Conservation (phyloP, 2,113 vertebrate genomes). For the Synchiropus splendidus region DNA sequence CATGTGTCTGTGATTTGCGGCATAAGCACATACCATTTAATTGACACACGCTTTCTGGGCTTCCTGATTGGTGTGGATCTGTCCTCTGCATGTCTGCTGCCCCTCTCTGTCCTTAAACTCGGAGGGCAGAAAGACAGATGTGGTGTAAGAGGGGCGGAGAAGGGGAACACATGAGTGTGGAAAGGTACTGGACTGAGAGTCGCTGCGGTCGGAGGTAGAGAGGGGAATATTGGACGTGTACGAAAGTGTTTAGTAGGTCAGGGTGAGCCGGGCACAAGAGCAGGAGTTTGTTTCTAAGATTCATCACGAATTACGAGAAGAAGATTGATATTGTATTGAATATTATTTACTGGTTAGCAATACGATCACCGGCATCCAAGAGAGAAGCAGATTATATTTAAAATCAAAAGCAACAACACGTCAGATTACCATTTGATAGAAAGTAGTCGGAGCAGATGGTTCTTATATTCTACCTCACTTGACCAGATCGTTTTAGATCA, state of each 20-base stretch:
- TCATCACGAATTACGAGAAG: no score
- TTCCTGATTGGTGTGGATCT: constrained; percentile 50
- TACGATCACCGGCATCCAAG: no score
- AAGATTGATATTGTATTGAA: no score
- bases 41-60: constrained; percentile 54
- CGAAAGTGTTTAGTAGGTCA: constrained; percentile 39
- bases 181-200: constrained; percentile 43
- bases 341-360: no score
- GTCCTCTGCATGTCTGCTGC: constrained; percentile 46
- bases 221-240: constrained; percentile 37
- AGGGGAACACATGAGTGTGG: constrained; percentile 41
- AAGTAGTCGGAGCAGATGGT: no score
- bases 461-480: no score
- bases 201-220: constrained; percentile 22
- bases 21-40: constrained; percentile 68
- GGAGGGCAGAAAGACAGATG: constrained; percentile 58
- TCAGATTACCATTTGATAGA: no score
- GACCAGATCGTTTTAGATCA: no score
- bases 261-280: background rate
- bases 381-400: no score
- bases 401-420: no score
- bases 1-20: constrained; percentile 65
- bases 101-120: constrained; percentile 43
- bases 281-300: no score
- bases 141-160: constrained; percentile 41